phyloP scores from a whole-genome alignment of 2,888 invertebrate genomes.

The Horisme vitalbata region DNA sequence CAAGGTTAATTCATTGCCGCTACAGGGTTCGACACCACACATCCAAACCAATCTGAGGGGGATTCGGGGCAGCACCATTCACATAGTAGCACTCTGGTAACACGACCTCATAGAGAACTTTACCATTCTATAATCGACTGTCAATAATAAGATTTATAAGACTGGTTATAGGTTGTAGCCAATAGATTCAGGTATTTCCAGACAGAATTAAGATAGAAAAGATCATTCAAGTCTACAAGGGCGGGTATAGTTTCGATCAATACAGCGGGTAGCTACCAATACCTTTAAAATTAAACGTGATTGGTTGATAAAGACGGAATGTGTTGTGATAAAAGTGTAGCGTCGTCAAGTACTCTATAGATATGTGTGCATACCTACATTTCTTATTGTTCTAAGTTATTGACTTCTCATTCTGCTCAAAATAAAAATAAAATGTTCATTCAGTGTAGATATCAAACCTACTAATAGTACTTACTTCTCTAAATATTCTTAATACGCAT shows the following conservation, averaged over 20 bases:
- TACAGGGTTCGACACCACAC: slow-evolving; percentile 70
- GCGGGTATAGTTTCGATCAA: slow-evolving; percentile 23
- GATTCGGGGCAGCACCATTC: slow-evolving; percentile 81
- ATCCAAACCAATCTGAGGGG: slow-evolving; percentile 62
- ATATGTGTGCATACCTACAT: no score
- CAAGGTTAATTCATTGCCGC: slow-evolving; percentile 58
- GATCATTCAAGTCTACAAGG: slow-evolving; percentile 25
- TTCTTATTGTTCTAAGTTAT: no score
- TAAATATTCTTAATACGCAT: no score
- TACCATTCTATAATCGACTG: background rate
- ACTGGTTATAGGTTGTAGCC: slow-evolving; percentile 8
- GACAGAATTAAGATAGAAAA: slow-evolving; percentile 13
- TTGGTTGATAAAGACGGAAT: slow-evolving; percentile 16
- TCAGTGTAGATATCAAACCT: no score
- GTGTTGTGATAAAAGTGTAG: no score
- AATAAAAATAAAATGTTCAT: no score
- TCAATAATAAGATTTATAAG: slow-evolving; percentile 2
- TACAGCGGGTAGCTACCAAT: slow-evolving; percentile 19
- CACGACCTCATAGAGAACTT: slow-evolving; percentile 70
- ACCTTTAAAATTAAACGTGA: slow-evolving; percentile 20
- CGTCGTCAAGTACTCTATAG: no score
- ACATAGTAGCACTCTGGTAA: slow-evolving; percentile 70
- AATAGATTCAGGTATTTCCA: slow-evolving; percentile 21
- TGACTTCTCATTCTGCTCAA: no score
- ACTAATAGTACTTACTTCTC: no score